Evolutionary conservation across 2,113 vertebrate species (phyloP).

Genomic region (Hymenochirus boettgeri): DNA sequence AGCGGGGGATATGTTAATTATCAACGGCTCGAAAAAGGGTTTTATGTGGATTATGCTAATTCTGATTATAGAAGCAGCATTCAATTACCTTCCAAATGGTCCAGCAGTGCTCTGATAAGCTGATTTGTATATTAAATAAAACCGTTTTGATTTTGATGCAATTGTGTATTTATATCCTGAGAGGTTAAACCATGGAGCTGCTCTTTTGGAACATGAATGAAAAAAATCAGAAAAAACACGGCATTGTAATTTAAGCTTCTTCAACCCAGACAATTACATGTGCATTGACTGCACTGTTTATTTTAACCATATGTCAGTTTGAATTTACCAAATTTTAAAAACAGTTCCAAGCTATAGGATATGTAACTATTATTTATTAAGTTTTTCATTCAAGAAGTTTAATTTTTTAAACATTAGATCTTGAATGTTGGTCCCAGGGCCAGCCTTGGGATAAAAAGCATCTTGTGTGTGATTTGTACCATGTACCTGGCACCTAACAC

Average conservation of each 20-base stretch:
- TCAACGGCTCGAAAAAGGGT: conserved; percentile 50
- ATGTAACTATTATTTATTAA: background rate
- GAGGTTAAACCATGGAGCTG: conserved; percentile 50
- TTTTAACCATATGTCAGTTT: conserved; percentile 25
- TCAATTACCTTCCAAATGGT: conserved; percentile 58
- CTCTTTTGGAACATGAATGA: conserved; percentile 34
- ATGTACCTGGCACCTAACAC: too few species aligned
- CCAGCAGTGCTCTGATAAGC: conserved; percentile 58
- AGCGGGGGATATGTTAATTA: conserved; percentile 56
- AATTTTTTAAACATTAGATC: too few species aligned
- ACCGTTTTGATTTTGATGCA: conserved; percentile 48
- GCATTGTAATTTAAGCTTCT: conserved; percentile 20
- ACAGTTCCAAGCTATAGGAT: background rate
- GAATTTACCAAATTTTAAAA: conserved; percentile 21
- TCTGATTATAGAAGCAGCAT: conserved; percentile 51
- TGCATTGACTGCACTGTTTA: conserved; percentile 33
- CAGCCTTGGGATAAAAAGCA: too few species aligned
- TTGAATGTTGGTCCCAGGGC: too few species aligned
- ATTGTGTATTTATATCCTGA: conserved; percentile 53
- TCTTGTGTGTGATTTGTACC: too few species aligned
- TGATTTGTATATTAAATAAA: conserved; percentile 56
- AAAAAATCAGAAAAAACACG: conserved; percentile 40
- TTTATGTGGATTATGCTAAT: conserved; percentile 64
- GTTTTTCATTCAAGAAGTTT: background rate
- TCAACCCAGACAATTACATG: conserved; percentile 31